phyloP scores from a whole-genome alignment of 2,113 vertebrate genomes.

The Struthidea cinerea region DNA sequence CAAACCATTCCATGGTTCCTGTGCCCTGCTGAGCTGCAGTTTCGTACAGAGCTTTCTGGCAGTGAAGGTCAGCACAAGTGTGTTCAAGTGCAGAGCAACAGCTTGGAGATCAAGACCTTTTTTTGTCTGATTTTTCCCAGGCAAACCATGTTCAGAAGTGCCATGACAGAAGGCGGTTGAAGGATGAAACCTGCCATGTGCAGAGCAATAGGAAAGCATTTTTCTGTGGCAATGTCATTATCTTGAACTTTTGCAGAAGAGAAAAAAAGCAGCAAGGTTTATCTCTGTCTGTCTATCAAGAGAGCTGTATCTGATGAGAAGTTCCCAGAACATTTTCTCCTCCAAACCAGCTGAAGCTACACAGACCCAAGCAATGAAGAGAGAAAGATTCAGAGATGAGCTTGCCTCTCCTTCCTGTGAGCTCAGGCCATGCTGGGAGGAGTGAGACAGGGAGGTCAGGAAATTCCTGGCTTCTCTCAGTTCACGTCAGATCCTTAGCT shows the following conservation, averaged over 20 bases:
- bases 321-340: conserved; percentile 60
- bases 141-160: neutral
- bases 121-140: conserved; percentile 47
- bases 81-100: neutral
- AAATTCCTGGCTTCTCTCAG: conserved; percentile 56
- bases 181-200: conserved; percentile 36
- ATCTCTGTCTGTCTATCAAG: conserved; percentile 56
- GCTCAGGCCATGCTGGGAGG: conserved; percentile 44
- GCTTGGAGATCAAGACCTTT: conserved; percentile 7
- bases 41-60: neutral
- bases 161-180: conserved; percentile 30
- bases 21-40: neutral
- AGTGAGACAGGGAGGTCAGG: conserved; percentile 56
- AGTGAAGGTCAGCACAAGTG: neutral
- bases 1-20: neutral
- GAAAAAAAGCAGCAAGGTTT: conserved; percentile 14
- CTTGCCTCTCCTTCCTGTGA: conserved; percentile 52
- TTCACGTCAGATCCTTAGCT: conserved; percentile 42
- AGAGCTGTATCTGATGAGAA: conserved; percentile 58
- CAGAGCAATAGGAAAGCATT: conserved; percentile 40
- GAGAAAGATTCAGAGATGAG: conserved; percentile 40
- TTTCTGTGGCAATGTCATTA: conserved; percentile 56
- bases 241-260: conserved; percentile 58
- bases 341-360: conserved; percentile 44
- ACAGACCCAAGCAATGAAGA: conserved; percentile 33